A percentile compares a stretch with the other conserved stretches of the same genome.
phyloP scores from a whole-genome alignment of 2,113 vertebrate species.

The Nesoenas mayeri region DNA sequence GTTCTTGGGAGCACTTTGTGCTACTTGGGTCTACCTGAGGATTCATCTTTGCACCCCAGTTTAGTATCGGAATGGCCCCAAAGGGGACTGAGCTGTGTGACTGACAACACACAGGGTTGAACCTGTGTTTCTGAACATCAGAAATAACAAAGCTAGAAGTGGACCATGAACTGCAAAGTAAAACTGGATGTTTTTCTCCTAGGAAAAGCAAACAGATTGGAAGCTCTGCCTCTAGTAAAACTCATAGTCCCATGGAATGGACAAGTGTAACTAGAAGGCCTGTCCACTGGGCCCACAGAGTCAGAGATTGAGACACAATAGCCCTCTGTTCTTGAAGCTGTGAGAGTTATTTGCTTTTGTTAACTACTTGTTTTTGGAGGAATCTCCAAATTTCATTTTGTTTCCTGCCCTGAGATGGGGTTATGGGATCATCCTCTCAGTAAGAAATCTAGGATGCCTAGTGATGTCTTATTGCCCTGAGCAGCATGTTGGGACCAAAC shows the following conservation, averaged over 20 bases:
- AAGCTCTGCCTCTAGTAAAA: not conserved
- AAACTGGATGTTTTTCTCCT: not conserved
- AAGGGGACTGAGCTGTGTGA: not conserved
- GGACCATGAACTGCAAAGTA: not conserved
- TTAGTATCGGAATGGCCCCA: not conserved
- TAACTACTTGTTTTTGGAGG: not conserved
- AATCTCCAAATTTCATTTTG: not conserved
- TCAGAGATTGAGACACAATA: not conserved
- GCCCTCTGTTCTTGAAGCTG: not conserved
- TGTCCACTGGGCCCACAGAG: not conserved
- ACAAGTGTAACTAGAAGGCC: not conserved
- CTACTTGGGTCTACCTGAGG: not conserved
- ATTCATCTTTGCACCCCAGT: not conserved
- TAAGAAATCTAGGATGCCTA: not conserved
- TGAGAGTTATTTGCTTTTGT: not conserved
- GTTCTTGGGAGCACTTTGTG: not conserved
- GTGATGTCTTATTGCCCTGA: not conserved
- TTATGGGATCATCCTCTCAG: not conserved
- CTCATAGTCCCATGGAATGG: not conserved
- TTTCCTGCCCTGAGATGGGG: not conserved
- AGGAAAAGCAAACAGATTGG: not conserved
- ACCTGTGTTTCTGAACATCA: not conserved
- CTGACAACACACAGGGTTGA: not conserved
- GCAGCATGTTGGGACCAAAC: not conserved
- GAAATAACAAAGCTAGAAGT: not conserved